Base-by-base conservation (phyloP, 1,140 invertebrate species). In the Pygmarrhopalites habei region DNA sequence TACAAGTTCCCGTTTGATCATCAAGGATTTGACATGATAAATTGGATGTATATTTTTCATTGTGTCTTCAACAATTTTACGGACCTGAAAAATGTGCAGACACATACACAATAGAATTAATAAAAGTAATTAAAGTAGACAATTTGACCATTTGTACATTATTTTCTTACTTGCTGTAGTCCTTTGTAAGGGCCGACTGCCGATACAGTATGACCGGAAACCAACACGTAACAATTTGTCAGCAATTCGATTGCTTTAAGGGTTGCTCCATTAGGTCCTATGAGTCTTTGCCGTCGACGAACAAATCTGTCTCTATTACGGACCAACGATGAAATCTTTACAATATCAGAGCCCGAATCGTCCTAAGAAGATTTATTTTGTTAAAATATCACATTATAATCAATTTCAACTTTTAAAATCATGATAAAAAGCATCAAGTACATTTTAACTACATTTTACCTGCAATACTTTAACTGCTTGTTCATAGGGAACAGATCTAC, bases 11-110 rank as follows among this genome's bases (percentile, higher is more conserved):
- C 86, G 81, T 76, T 98, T 98, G 49, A 99, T 96, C 95, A 99
- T 98, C 14, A 99, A 76, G 19, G 90, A 87, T 79, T 99, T 99
- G 0, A 99, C 95, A 73, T 97, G 97, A 74, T 98, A 98, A 74
- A 99, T 95, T n/a, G 96, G 96, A 81, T 99, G 96, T 63, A 99
- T 86, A 75, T 99, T 99, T 73, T 94, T 93, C 94, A 99, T 98
- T 2, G 92, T 96, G 72, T 99, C 95, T 74, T 92, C 86, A 5
- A 94, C 91, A 72, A 99, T 91, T 73, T 88, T 84, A 65, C 94
- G 78, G 0, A 95, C 92, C 78, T 82, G 58, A 72, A 49, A 63
- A 49, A 23, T 12, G n/a, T n/a, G n/a, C n/a, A n/a, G n/a, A n/a
- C 12, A n/a, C 39, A n/a, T 12, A 41, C 39, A 41, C 12, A 41